Conservation (phyloP, 2,888 invertebrate species). For the Thysanoteuthis rhombus region DNA sequence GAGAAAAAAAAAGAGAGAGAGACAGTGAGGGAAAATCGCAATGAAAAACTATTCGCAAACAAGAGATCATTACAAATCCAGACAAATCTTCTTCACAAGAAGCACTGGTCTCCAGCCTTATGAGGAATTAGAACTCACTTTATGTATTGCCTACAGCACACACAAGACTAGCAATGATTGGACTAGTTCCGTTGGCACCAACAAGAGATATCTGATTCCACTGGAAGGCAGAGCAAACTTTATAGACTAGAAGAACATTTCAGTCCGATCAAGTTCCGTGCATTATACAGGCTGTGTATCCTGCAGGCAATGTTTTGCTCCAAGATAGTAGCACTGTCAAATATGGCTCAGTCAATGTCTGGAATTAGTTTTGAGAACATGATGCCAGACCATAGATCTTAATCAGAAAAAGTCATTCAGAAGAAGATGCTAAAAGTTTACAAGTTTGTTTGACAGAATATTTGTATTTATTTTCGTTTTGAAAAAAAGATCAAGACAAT, state of each 20-base stretch:
- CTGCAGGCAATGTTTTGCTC: not conserved
- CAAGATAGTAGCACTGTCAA: not conserved
- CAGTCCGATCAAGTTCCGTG: not conserved
- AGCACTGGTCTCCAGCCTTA: not conserved
- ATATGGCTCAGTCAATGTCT: not conserved
- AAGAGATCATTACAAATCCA: not conserved
- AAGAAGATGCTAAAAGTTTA: not conserved
- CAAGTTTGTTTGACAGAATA: not conserved
- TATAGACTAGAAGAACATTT: too few relatives aligned
- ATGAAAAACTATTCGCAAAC: not conserved
- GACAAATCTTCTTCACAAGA: not conserved
- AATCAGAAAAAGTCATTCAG: not conserved
- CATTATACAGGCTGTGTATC: not conserved
- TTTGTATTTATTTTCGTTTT: not conserved
- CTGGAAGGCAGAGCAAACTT: not conserved
- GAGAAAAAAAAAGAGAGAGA: not conserved
- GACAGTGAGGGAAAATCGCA: not conserved
- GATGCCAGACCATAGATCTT: not conserved
- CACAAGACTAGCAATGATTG: not conserved
- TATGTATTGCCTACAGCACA: not conserved
- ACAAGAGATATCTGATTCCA: constrained; percentile 12
- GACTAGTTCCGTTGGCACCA: not conserved
- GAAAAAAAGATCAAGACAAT: too few relatives aligned
- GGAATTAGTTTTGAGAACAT: not conserved
- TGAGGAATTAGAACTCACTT: not conserved